Evolutionary conservation across 2,888 invertebrate genomes (phyloP), one percentile per base, ranked within the genome.

Genomic region (Acheta domesticus): DNA sequence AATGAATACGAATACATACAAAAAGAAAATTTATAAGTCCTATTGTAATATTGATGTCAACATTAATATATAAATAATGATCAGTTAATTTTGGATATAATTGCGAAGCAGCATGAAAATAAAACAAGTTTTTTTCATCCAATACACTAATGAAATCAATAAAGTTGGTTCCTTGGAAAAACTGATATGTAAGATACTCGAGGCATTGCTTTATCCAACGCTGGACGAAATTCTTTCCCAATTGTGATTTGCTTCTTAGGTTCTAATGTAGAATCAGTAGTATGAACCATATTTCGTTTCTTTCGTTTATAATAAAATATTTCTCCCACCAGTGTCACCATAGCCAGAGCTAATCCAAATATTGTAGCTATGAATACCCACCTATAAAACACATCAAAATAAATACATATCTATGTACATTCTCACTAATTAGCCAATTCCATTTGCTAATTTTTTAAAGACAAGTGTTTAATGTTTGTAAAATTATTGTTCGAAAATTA

Each of bases 341-440:
- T 94, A 0, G 96, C 96, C 78, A 96, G 85, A 0, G 93, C 93
- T 4, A 96, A 86, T 0, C 96, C 96, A 85, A 95, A 94, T 0
- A 96, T 87, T 0, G 96, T 96, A 0, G 96, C 96, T 82, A 96
- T 96, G 85, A 96, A 96, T 0, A 96, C 96, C 96, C 96, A 78
- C 95, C 94, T 94, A 85, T 14, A 85, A 62, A 62, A 62, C 16
- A 62, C 14, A n/a, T 1, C 11, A 36, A 36, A 36, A 36, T 8
- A 36, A 5, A 36, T 36, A 36, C 8, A 8, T 36, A 36, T 36
- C 3, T 36, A 0, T 36, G 3, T n/a, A 36, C 36, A 36, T 36
- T 36, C 5, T 36, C 5, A 36, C 36, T 36, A 36, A 36, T 1
- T 5, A 36, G 36, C 36, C n/a, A n/a, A n/a, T n/a, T n/a, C n/a